Conservation (phyloP, 64 coral and sea anemone genomes). For the Porites lutea region DNA sequence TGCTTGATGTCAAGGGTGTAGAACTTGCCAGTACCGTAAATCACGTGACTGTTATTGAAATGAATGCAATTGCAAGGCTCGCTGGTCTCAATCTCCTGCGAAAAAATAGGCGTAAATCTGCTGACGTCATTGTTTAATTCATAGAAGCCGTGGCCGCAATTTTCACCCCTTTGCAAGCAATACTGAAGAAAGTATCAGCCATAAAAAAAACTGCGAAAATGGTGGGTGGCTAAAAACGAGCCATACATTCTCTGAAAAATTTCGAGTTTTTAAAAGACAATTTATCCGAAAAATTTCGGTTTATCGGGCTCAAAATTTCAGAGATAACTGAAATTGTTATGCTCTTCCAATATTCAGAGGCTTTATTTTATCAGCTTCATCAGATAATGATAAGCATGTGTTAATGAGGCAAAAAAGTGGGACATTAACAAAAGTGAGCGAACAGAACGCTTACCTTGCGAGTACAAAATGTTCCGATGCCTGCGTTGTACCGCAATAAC, state of each 20-base stretch:
- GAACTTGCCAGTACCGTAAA: slow-evolving; percentile 95
- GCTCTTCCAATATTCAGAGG: too few relatives aligned
- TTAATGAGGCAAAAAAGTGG: neutral
- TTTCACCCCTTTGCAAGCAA: too few relatives aligned
- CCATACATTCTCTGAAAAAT: too few relatives aligned
- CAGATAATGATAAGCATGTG: neutral
- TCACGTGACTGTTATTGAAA: slow-evolving; percentile 75
- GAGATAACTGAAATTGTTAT: too few relatives aligned
- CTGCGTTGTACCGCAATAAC: slow-evolving; percentile 86
- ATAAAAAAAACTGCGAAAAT: too few relatives aligned
- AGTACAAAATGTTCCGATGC: slow-evolving; percentile 87
- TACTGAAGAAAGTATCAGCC: too few relatives aligned
- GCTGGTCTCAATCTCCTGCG: slow-evolving; percentile 90
- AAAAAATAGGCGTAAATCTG: neutral
- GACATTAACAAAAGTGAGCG: neutral
- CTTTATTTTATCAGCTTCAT: too few relatives aligned
- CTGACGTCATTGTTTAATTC: too few relatives aligned
- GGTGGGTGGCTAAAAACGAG: too few relatives aligned
- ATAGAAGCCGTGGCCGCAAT: too few relatives aligned
- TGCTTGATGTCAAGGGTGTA: slow-evolving; percentile 90
- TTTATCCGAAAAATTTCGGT: neutral
- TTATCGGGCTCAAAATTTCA: neutral
- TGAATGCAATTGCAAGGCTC: slow-evolving; percentile 98
- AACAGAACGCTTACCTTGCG: slow-evolving; percentile 80
- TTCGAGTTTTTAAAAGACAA: neutral